These are phyloP conservation scores for Leptobrachium ailaonicum DNA, from an alignment of 2,113 vertebrate genomes.

Conservation along the genomic window DNA sequence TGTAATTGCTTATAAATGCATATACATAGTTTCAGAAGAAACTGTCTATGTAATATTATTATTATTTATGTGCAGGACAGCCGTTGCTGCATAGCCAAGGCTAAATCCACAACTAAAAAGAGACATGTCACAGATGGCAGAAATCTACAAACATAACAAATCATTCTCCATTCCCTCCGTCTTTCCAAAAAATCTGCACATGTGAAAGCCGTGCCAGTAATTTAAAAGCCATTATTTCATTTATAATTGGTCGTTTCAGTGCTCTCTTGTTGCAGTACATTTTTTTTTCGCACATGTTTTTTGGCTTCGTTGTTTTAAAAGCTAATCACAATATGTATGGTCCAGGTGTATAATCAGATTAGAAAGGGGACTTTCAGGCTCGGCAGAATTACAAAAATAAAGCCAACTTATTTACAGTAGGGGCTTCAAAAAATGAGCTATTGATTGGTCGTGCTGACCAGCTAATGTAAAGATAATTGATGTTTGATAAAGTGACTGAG, in stretches of 20 bases:
- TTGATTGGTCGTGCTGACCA: constrained; percentile 23
- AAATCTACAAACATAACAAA: no score
- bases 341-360: constrained; percentile 1
- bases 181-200: no score
- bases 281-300: not conserved
- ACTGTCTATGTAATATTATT: no score
- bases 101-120: no score
- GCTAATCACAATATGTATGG: not conserved
- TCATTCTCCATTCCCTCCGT: no score
- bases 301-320: not conserved
- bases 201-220: not conserved
- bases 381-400: constrained; percentile 14
- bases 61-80: no score
- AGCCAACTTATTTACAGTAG: constrained; percentile 17
- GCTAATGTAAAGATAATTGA: constrained; percentile 47
- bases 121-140: no score
- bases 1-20: no score
- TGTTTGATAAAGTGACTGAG: constrained; percentile 40
- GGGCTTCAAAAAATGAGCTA: constrained; percentile 16
- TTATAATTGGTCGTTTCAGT: not conserved
- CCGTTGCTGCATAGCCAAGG: no score
- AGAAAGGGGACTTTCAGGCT: not conserved
- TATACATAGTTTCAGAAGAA: no score
- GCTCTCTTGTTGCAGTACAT: not conserved
- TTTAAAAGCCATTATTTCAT: not conserved